A percentile compares a stretch with the other conserved stretches of the same genome.
Conservation (phyloP, 2,888 invertebrate species). For the Elysia crispata region DNA sequence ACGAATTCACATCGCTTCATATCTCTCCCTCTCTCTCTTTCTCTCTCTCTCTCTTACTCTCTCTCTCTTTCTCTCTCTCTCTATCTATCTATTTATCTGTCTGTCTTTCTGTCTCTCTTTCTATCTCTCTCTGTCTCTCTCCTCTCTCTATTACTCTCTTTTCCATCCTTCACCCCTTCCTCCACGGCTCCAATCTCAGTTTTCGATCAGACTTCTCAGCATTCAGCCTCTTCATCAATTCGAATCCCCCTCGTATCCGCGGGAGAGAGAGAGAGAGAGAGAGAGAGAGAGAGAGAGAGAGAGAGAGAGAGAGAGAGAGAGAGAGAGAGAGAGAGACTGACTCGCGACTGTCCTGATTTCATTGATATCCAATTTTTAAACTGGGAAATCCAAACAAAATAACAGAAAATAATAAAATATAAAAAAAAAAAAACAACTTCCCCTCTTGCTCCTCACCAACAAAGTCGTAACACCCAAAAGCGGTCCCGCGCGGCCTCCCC, state of each 20-base stretch:
- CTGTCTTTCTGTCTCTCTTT: not conserved
- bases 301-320: no score
- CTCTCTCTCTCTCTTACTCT: not conserved
- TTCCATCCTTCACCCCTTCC: no score
- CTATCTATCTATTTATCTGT: not conserved
- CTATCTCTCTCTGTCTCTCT: no score
- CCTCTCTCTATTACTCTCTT: no score
- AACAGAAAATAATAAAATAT: slow-evolving; percentile 49
- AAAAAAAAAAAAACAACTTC: slow-evolving; percentile 49
- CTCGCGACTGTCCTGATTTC: slow-evolving; percentile 43
- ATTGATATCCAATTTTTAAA: slow-evolving; percentile 54
- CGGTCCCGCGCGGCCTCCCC: no score
- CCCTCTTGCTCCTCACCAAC: slow-evolving; percentile 9
- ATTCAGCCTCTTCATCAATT: not conserved
- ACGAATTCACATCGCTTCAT: no score
- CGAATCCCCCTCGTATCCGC: not conserved
- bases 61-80: slow-evolving; percentile 34
- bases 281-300: no score
- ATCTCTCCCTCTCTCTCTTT: no score
- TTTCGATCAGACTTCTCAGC: not conserved
- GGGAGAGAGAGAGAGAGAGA: no score
- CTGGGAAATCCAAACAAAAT: slow-evolving; percentile 47
- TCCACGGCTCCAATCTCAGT: no score
- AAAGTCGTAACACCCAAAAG: no score
- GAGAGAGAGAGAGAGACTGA: no score